Base-by-base conservation (phyloP, 1,140 invertebrate genomes). In the Panagrolaimus sp. region DNA sequence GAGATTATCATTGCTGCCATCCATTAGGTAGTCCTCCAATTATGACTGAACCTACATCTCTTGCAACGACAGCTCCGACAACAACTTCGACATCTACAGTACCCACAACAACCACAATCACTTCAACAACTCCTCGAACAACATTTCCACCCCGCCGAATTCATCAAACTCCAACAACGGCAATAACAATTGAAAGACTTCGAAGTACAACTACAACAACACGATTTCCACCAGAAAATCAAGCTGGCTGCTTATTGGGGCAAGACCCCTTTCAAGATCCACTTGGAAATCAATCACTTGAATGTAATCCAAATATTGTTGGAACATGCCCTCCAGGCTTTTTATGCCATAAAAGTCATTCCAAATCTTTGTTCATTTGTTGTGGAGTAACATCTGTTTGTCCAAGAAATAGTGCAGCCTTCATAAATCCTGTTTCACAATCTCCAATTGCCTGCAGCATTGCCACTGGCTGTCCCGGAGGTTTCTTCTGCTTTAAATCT, bases 1-100 rank as follows among this genome's bases (percentile, higher is more conserved):
- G 69, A 9, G 63, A 46, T n/a, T 71, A 71, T 32, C 69, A 71
- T 48, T 71, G 69, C 55, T 71, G 69, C 21, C 38, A 67, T 63
- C 63, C 58, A 12, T 17, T 43, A 28, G 38, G 24, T 38, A 43
- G 12, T 28, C 67, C 45, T 24, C 48, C 45, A 15, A 43, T 55
- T 14, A n/a, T 26, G 1, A 43, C 17, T 7, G 67, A 64, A 43
- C 28, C 63, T 9, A 28, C 17, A 64, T 12, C 26, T 32, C 14
- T 64, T 64, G 28, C 28, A 0, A 43, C 17, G 5, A 64, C 63
- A 4, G 10, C 17, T 32, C 12, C 52, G 24, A 67, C 28, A 65
- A 65, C 68, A 1, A 69, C 63, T 14, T 1, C 4, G 2, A 62
- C 17, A 32, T 12, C 28, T 38, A 32, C 43, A 48, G 7, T 52